phyloP scores from a whole-genome alignment of 2,797 vertebrate genomes.

The Rhinophrynus dorsalis region DNA sequence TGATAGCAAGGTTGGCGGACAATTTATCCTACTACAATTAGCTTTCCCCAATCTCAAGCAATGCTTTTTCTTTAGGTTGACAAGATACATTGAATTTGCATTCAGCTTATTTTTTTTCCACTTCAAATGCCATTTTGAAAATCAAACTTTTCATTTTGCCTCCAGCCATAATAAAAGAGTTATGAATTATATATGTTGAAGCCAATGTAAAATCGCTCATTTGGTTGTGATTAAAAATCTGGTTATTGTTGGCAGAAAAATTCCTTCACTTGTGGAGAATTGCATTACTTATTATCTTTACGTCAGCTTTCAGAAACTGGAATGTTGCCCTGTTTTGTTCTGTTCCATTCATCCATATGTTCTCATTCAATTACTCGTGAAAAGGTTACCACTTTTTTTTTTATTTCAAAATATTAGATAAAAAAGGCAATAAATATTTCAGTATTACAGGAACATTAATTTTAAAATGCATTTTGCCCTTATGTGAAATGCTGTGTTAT shows the following conservation, averaged over 20 bases:
- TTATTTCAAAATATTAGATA: too few species aligned
- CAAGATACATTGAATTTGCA: neutral
- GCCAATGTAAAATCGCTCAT: slow-evolving; percentile 40
- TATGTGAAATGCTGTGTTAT: too few species aligned
- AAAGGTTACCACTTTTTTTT: too few species aligned
- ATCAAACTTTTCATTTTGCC: slow-evolving; percentile 45
- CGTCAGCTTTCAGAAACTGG: neutral
- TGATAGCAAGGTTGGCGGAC: neutral
- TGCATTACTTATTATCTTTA: neutral
- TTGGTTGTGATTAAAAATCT: slow-evolving; percentile 39
- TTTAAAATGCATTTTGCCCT: too few species aligned
- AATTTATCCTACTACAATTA: slow-evolving; percentile 1
- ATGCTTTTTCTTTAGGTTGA: slow-evolving; percentile 3
- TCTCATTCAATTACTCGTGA: too few species aligned
- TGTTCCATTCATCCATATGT: neutral
- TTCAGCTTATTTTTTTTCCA: slow-evolving; percentile 6
- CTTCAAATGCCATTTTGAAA: slow-evolving; percentile 34
- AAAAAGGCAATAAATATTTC: too few species aligned
- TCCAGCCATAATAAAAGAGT: slow-evolving; percentile 42
- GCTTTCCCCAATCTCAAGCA: neutral
- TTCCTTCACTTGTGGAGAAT: slow-evolving; percentile 1
- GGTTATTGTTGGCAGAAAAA: slow-evolving; percentile 21
- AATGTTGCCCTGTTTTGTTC: neutral
- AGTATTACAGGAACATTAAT: too few species aligned
- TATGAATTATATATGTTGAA: slow-evolving; percentile 49